These are phyloP conservation scores for Serrognathus titanus DNA, from an alignment of 2,888 invertebrate species.

Conservation along the genomic window DNA sequence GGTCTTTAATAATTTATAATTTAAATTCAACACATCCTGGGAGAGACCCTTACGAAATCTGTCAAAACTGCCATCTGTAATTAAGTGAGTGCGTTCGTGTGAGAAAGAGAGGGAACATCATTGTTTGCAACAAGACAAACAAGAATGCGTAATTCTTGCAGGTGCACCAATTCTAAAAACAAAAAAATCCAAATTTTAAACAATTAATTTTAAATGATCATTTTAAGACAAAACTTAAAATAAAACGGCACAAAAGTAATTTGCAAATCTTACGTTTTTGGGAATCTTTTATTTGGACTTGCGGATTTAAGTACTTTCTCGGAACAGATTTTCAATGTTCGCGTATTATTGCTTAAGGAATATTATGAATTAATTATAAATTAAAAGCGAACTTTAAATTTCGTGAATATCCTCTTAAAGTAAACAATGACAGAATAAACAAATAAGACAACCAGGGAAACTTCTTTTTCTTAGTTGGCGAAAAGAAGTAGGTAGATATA, in stretches of 20 bases:
- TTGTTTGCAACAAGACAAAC: not conserved
- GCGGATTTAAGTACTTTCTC: too few species aligned
- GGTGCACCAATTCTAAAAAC: not conserved
- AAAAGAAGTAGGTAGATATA: constrained; percentile 43
- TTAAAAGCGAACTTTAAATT: too few species aligned
- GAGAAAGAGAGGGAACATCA: not conserved
- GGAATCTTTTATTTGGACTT: too few species aligned
- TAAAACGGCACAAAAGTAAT: too few species aligned
- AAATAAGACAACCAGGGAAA: constrained; percentile 34
- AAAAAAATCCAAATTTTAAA: not conserved
- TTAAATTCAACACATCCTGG: constrained; percentile 5
- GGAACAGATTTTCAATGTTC: too few species aligned
- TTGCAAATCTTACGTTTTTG: too few species aligned
- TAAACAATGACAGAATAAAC: too few species aligned
- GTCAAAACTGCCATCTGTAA: constrained; percentile 4
- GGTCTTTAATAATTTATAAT: not conserved
- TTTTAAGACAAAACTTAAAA: too few species aligned
- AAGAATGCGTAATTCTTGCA: not conserved
- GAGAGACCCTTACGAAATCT: not conserved
- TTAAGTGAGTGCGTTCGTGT: constrained; percentile 2
- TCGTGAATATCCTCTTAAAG: too few species aligned
- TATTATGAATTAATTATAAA: too few species aligned
- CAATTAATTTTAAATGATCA: too few species aligned
- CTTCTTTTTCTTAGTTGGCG: constrained; percentile 48
- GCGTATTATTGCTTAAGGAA: too few species aligned